These are phyloP conservation scores for Malthinus flaveolus DNA, from an alignment of 2,888 invertebrate genomes.

Conservation along the genomic window DNA sequence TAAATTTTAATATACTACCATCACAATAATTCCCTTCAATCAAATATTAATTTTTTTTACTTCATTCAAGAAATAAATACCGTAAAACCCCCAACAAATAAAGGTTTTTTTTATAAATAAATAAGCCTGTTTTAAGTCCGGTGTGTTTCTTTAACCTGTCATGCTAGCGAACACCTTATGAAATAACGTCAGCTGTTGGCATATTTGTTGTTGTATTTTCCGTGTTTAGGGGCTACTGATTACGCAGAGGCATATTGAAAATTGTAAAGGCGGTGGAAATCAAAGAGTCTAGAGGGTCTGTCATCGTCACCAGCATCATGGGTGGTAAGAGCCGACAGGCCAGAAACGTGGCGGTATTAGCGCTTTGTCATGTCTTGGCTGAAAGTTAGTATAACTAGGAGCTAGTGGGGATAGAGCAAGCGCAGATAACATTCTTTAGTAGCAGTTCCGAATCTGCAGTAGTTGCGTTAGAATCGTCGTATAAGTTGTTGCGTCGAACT, in stretches of 20 bases:
- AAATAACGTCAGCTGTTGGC: constrained; percentile 6
- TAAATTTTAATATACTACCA: too few relatives aligned
- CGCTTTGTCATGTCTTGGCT: constrained; percentile 54
- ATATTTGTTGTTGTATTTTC: constrained; percentile 47
- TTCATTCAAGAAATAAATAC: neutral
- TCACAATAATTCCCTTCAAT: neutral
- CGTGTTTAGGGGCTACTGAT: constrained; percentile 52
- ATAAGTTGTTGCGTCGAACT: constrained; percentile 11
- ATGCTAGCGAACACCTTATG: constrained; percentile 4
- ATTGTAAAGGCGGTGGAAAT: constrained; percentile 47
- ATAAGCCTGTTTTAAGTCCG: constrained; percentile 1
- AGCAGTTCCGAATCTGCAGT: constrained; percentile 18
- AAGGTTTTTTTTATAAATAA: neutral
- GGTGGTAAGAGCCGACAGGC: constrained; percentile 57
- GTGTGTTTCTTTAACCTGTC: neutral
- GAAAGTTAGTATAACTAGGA: constrained; percentile 29
- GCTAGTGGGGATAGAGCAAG: constrained; percentile 32
- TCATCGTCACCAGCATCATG: constrained; percentile 58
- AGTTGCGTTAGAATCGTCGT: constrained; percentile 22
- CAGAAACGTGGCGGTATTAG: constrained; percentile 55
- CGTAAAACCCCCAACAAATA: too few relatives aligned
- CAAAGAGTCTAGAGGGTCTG: constrained; percentile 54
- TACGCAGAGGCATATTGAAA: constrained; percentile 43
- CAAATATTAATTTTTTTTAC: constrained; percentile 1
- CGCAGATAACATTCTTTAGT: constrained; percentile 27